Evolutionary conservation across 2,113 vertebrate genomes (phyloP), one percentile per base, ranked within the genome.

Genomic region (Daphoenositta chrysoptera): DNA sequence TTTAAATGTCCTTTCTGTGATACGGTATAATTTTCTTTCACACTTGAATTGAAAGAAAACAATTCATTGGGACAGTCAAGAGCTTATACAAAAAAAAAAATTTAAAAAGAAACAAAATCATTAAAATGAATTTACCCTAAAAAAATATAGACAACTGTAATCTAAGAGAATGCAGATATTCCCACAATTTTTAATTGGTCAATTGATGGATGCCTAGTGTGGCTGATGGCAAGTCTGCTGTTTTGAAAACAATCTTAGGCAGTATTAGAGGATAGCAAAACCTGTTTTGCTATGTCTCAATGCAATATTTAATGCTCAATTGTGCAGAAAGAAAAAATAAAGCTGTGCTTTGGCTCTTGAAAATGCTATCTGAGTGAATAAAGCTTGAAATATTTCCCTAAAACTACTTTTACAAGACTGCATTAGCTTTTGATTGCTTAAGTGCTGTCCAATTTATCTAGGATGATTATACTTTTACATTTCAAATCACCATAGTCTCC

Each of bases 351-450:
- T 83, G 70, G 78, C 78, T 95, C 89, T 93, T 87, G 75, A 94
- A 90, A 94, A 91, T 72, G 87, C 44, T 89, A 84, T 48, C 61
- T 3, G 14, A 91, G 91, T 83, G 73, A 97, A 91, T 75, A 94
- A 93, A 92, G 53, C 89, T 89, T 92, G 92, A 95, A 94, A 88
- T 86, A 94, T 88, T 90, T 94, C 83, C 54, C 66, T 77, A 61
- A 92, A 96, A 93, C 82, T 94, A 72, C 88, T 93, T 92, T 83
- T 94, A 92, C 79, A 90, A 90, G 90, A 80, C 95, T 86, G 63
- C 28, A 28, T 89, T 96, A 94, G 83, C 87, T 95, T 95, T 80
- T 93, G 92, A 93, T 96, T 94, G 85, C 96, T 92, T 94, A 94
- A 95, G 83, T 92, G 94, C 69, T 2, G 2, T 88, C 79, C 90